Percentiles rank a stretch among this genome's conserved stretches.
Evolutionary conservation across 2,113 vertebrate species (phyloP).

Genomic region (Tichodroma muraria): DNA sequence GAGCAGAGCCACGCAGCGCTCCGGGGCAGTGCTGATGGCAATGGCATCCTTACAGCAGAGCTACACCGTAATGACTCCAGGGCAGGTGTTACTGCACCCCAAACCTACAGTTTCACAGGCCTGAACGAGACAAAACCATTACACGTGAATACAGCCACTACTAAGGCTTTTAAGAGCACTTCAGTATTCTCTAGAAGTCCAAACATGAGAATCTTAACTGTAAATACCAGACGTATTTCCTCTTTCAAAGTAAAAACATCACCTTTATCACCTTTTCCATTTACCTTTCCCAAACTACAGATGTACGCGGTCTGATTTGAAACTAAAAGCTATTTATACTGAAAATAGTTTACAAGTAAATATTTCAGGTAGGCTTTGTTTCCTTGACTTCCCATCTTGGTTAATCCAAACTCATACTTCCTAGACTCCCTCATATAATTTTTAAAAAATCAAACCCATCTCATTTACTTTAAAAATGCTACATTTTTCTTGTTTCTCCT

Average conservation of each 20-base stretch:
- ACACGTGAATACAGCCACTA: neutral
- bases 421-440: neutral
- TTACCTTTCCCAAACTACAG: neutral
- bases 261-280: neutral
- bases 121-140: neutral
- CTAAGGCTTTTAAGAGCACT: neutral
- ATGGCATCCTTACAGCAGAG: neutral
- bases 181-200: neutral
- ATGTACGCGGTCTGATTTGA: neutral
- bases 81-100: neutral
- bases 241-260: neutral
- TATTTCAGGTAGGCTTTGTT: neutral
- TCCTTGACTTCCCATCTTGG: neutral
- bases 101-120: neutral
- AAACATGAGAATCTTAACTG: neutral
- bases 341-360: neutral
- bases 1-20: neutral
- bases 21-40: neutral
- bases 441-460: neutral
- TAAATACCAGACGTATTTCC: neutral
- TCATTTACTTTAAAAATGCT: neutral
- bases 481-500: neutral
- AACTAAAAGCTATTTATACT: neutral
- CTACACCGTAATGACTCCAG: rapidly evolving
- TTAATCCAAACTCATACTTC: neutral